These are phyloP conservation scores for Adelosebastes latens DNA, from an alignment of 2,797 vertebrate species.

Conservation along the genomic window DNA sequence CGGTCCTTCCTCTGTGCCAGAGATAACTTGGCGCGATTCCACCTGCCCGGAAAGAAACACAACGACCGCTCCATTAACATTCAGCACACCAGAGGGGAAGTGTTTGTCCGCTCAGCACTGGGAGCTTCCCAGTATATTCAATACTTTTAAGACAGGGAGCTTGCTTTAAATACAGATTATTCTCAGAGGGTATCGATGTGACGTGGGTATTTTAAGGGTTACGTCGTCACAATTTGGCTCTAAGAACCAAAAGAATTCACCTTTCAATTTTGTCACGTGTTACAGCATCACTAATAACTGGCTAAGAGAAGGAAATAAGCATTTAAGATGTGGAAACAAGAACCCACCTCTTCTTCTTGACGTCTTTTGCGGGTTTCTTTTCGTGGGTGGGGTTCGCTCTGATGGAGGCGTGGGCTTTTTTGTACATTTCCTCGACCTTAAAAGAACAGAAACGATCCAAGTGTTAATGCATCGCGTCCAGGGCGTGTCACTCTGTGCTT, in stretches of 20 bases:
- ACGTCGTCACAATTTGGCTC: not conserved
- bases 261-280: not conserved
- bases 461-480: not conserved
- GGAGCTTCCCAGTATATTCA: conserved; percentile 6
- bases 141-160: not conserved
- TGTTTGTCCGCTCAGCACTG: not conserved
- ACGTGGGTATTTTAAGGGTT: not conserved
- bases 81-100: conserved; percentile 37
- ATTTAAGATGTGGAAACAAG: not conserved
- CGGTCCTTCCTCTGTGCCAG: conserved; percentile 96
- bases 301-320: not conserved
- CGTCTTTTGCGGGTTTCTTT: conserved; percentile 94
- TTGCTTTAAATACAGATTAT: not conserved
- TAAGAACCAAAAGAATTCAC: not conserved
- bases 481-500: rapidly evolving
- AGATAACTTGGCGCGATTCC: conserved; percentile 97
- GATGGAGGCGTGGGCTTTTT: conserved; percentile 93
- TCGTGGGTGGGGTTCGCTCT: conserved; percentile 93
- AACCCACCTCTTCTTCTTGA: conserved; percentile 96
- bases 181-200: not conserved
- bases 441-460: not conserved
- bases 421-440: conserved; percentile 97
- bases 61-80: conserved; percentile 68
- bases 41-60: conserved; percentile 80
- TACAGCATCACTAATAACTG: not conserved